Evolutionary conservation across 2,797 vertebrate genomes (phyloP), one percentile per base, ranked within the genome.

Genomic region (Phalanger gymnotis): DNA sequence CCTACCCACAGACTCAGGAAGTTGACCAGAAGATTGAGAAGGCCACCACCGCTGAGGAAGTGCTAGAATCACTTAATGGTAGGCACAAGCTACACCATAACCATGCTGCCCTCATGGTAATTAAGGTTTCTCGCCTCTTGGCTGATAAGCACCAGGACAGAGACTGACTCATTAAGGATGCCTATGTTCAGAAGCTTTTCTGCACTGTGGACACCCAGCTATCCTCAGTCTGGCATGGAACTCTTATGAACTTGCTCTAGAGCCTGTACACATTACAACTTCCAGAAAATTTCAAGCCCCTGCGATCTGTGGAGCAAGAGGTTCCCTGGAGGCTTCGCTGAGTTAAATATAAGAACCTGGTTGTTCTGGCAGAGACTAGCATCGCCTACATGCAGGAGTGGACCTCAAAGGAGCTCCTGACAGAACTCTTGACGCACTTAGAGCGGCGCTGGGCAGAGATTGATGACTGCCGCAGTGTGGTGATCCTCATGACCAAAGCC

Each of bases 371-470:
- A 0, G 98, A 99, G 53, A 98, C 98, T 93, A 96, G 98, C 0
- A 90, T 93, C 0, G 0, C 55, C 11, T 57, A 0, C 27, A 97
- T 95, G 90, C 97, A 95, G 16, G 96, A 54, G 11, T 96, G 66
- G 0, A 91, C 96, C 54, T 98, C 98, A 0, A 95, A 51, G 52
- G 97, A 95, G 0, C 92, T 99, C 16, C 97, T 99, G 51, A 92
- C 57, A 0, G 98, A 99, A 6, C 96, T 99, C 13, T 53, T 99
- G 12, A 98, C 99, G 97, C 99, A 99, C 28, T 98, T 99, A 94
- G 99, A 99, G 96, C 98, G 99, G 95, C 99, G 99, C 56, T 99
- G 99, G 99, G 99, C 99, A 0, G 99, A 99, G 98, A 99, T 99
- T 0, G 96, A 97, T 0, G 99, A 99, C 4, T 56, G 98, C 3